Base-by-base conservation (phyloP, 2,113 vertebrate genomes). In the Platanista minor region DNA sequence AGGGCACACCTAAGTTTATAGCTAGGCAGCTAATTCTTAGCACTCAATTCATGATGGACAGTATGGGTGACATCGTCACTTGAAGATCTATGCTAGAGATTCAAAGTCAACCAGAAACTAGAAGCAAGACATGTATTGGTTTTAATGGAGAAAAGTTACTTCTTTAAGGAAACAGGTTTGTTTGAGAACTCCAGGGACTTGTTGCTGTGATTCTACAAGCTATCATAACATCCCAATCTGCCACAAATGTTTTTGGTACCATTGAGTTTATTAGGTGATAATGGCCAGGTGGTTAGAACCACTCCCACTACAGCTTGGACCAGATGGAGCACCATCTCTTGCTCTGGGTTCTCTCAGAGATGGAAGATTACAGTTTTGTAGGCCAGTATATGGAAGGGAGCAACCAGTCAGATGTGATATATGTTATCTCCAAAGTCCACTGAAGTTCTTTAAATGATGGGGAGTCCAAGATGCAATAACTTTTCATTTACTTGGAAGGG, bases 121-220 rank as follows among this genome's bases (percentile, higher is more conserved):
- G 62, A 97, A 87, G 54, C 54, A 83, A 84, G 69, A 93, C 15
- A 74, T n/a, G 31, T 74, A 41, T 43, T 80, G 57, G 39, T 61
- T 87, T 90, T 91, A 74, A 94, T 77, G 61, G 33, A 92, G 89
- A 78, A 87, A 74, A 90, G 29, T 90, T 83, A 74, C 13, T 80
- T 93, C 27, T 31, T 93, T 87, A 74, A 80, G n/a, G 72, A 39
- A 61, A 59, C n/a, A 21, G 21, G 21, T 54, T 89, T 59, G 18
- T 61, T 71, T 18, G 15, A 59, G 74, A 83, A 29, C 54, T 91
- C 62, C 52, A 80, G n/a, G 31, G 27, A 2, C 57, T 21, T 52
- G 80, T 86, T n/a, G 62, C 31, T 46, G 12, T 92, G 75, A 90
- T 72, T 88, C 57, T 72, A 46, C 15, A 75, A 31, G 8, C 25